Evolutionary conservation across 1,140 invertebrate species (phyloP), one percentile per base, ranked within the genome.

Genomic region (Drosophila oshimai): DNA sequence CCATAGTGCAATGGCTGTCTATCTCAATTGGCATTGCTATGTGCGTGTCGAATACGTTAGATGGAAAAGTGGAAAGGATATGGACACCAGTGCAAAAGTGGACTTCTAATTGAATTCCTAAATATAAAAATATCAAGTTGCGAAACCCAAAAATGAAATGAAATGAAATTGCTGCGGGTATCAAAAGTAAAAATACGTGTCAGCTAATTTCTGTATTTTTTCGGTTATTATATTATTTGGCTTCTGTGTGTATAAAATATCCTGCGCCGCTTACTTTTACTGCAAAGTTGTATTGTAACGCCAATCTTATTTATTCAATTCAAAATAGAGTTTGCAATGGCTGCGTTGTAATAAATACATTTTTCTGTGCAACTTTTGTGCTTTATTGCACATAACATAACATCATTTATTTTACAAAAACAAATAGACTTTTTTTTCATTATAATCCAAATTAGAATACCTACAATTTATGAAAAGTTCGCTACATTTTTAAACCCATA

Each of bases 311-410:
- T 39, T 44, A 71, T 50, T 70, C 45, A 72, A 60, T 68, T 71
- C 29, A 60, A 73, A 72, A 72, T 72, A 22, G 70, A 73, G 62
- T 46, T 70, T 39, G n/a, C 41, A 34, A 18, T 37, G 47, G 22
- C 7, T 20, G 44, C 29, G 45, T 68, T 45, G 49, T 61, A 65
- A 54, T 67, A 58, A 49, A 49, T 37, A 61, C 51, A n/a, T 74
- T 77, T 34, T 49, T 54, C 13, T 51, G 29, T 39, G 54, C 28
- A 84, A 83, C 68, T 78, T 78, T 84, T 57, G 12, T 42, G 74
- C 69, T 74, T 83, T 81, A 68, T 76, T 22, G 69, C 44, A 76
- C 81, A 87, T 87, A 81, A 87, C 74, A n/a, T n/a, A n/a, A n/a
- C n/a, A n/a, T n/a, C n/a, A n/a, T n/a, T n/a, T n/a, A n/a, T n/a